Conservation (phyloP, 2,797 vertebrate genomes). For the Macrochelys suwanniensis region DNA sequence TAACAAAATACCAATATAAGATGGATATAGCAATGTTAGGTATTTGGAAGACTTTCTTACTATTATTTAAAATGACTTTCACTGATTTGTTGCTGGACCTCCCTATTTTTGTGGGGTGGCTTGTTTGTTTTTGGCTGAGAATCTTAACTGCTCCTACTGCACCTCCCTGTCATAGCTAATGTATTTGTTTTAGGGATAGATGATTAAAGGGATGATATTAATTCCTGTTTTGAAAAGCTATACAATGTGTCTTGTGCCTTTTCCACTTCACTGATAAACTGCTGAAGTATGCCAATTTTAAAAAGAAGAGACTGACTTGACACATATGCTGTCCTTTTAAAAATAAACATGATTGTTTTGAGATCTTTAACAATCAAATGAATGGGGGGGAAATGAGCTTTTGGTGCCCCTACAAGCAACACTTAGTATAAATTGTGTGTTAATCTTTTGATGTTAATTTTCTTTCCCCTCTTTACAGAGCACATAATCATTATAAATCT, state of each 20-base stretch:
- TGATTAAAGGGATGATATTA: not conserved
- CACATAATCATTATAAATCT: constrained; percentile 63
- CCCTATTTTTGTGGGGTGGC: not conserved
- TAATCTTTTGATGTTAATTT: constrained; percentile 69
- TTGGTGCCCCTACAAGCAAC: constrained; percentile 53
- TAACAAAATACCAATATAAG: not conserved
- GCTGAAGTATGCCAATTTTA: constrained; percentile 1
- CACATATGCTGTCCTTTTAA: constrained; percentile 48
- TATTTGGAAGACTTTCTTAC: not conserved
- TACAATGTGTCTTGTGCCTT: not conserved
- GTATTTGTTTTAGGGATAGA: constrained; percentile 1
- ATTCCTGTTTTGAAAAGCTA: not conserved
- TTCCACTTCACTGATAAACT: constrained; percentile 36
- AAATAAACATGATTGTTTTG: constrained; percentile 51
- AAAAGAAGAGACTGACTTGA: constrained; percentile 42
- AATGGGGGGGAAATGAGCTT: constrained; percentile 61
- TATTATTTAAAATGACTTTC: not conserved
- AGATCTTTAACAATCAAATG: constrained; percentile 72
- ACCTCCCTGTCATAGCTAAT: not conserved
- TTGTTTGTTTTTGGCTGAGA: not conserved
- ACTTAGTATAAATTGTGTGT: constrained; percentile 51
- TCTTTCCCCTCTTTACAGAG: constrained; percentile 69
- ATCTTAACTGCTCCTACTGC: not conserved
- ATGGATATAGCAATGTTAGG: not conserved
- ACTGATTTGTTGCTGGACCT: not conserved